These are phyloP conservation scores for Ceratina calcarata DNA, from an alignment of 1,140 invertebrate genomes.

Conservation along the genomic window DNA sequence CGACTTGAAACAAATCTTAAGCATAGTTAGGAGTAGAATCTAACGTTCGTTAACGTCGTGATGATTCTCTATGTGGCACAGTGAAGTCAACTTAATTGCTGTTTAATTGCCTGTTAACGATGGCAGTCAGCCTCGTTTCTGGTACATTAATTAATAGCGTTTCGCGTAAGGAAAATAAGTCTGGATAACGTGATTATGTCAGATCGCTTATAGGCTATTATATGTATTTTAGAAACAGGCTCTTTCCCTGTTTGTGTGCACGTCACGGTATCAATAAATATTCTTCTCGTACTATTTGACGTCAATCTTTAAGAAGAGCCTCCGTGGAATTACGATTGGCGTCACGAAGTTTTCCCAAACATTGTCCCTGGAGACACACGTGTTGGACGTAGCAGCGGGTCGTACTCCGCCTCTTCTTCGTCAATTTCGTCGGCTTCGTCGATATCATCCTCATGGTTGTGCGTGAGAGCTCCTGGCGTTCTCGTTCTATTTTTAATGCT, in stretches of 20 bases:
- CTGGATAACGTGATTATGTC: too few relatives aligned
- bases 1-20: too few relatives aligned
- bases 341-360: neutral
- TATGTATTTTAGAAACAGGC: too few relatives aligned
- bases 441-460: slow-evolving; percentile 48
- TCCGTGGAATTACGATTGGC: neutral
- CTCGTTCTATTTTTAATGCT: slow-evolving; percentile 79
- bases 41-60: neutral
- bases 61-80: neutral
- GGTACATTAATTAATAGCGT: too few relatives aligned
- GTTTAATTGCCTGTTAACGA: slow-evolving; percentile 25
- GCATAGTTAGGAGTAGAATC: neutral
- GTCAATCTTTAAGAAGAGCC: neutral
- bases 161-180: too few relatives aligned
- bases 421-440: slow-evolving; percentile 24
- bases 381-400: neutral
- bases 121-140: neutral
- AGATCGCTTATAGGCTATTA: too few relatives aligned
- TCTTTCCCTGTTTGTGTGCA: too few relatives aligned
- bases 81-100: slow-evolving; percentile 21
- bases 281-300: too few relatives aligned
- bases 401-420: neutral
- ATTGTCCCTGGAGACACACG: too few relatives aligned
- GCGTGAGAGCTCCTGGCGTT: slow-evolving; percentile 73
- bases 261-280: too few relatives aligned